Evolutionary conservation across 2,113 vertebrate species (phyloP), one percentile per base, ranked within the genome.

Genomic region (Podarcis cretensis): DNA sequence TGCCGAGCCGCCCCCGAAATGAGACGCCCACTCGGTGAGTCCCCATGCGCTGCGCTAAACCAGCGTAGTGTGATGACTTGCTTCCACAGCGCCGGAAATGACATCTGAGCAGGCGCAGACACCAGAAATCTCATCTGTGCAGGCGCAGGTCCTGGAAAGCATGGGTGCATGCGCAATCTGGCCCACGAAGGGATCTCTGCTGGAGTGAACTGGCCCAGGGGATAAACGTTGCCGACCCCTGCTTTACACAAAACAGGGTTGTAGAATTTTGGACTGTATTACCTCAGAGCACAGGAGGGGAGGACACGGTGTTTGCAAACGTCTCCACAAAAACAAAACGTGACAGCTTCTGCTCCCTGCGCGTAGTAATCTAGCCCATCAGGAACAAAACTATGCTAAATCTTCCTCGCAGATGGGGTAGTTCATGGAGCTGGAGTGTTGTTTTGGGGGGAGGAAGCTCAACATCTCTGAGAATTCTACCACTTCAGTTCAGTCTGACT

Each of bases 1-100:
- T 6, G 1, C 43, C 0, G 6, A 43, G 6, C 43, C 1, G 0
- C 43, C 43, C 40, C 6, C 43, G 1, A 43, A 43, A 43, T 7
- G 6, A 43, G 43, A 1, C 43, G 43, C 6, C 43, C 43, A 43
- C 43, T 43, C 43, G 1, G 43, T 0, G 43, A 43, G 43, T 43
- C 43, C 43, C 43, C 43, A 43, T 6, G 1, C 6, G 6, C 0
- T 43, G 43, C 43, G 6, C 43, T 43, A 43, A 43, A 43, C 43
- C 6, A 43, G 43, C 43, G 43, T 43, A 6, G 43, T 43, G 43
- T 1, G 6, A 6, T 6, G 43, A 43, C 43, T 43, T 1, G 43
- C 43, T 43, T 43, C 43, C 43, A 1, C 43, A 43, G 43, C 6
- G 7, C 43, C 43, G 43, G 43, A 43, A 43, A 43, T 43, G 6